Conservation (phyloP, 2,888 invertebrate genomes). For the Ditula angustiorana region DNA sequence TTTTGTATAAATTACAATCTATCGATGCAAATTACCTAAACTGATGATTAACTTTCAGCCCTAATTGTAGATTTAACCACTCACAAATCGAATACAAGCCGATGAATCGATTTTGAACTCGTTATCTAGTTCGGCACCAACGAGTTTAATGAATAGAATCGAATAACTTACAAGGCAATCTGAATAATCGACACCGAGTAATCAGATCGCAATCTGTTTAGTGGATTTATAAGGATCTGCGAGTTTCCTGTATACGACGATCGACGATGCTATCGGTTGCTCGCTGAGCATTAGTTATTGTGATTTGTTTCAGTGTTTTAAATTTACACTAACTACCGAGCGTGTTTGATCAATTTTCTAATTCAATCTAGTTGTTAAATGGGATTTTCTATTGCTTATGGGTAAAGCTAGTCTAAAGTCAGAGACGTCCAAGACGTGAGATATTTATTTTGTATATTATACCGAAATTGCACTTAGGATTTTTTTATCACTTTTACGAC, state of each 20-base stretch:
- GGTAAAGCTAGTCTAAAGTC: no score
- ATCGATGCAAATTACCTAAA: background rate
- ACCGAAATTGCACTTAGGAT: no score
- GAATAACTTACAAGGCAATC: constrained; percentile 80
- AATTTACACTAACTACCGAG: constrained; percentile 32
- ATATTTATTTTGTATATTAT: no score
- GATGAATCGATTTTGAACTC: constrained; percentile 73
- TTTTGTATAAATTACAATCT: no score
- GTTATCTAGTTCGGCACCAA: constrained; percentile 71
- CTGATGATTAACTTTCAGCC: constrained; percentile 43
- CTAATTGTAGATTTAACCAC: constrained; percentile 61
- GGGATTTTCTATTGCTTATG: no score
- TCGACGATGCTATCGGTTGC: constrained; percentile 31
- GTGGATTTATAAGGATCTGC: constrained; percentile 80
- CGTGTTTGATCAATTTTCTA: constrained; percentile 26
- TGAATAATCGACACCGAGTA: constrained; percentile 82
- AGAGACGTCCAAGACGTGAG: no score
- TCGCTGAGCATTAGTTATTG: constrained; percentile 49
- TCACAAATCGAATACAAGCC: constrained; percentile 65
- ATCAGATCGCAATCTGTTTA: constrained; percentile 78
- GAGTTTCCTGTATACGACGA: constrained; percentile 66
- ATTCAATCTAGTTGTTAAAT: background rate
- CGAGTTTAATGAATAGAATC: constrained; percentile 80
- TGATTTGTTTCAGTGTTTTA: constrained; percentile 48
- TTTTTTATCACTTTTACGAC: no score